Evolutionary conservation across 2,888 invertebrate species (phyloP).

Genomic region (Junonia oenone): DNA sequence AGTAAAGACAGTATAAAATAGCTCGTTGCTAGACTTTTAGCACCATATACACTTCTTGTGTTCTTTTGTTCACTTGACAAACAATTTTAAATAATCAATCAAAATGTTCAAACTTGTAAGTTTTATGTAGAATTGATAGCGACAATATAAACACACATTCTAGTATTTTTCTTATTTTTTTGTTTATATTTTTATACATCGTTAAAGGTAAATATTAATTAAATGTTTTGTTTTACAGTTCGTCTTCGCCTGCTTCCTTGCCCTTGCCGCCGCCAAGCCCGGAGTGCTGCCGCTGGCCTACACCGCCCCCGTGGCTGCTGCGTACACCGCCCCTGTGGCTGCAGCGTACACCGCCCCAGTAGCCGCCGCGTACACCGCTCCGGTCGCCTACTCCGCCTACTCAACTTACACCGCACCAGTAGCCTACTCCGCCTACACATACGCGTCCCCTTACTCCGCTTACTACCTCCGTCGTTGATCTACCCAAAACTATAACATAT

Average conservation of each 20-base stretch:
- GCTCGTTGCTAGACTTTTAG: not conserved
- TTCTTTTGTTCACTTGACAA: not conserved
- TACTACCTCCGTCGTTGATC: constrained; percentile 36
- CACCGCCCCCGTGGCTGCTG: constrained; percentile 38
- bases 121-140: not conserved
- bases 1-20: not conserved
- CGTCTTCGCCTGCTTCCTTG: constrained; percentile 69
- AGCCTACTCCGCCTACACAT: constrained; percentile 48
- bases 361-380: constrained; percentile 32
- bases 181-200: not conserved
- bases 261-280: constrained; percentile 66
- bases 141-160: not conserved
- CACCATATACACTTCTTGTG: constrained; percentile 1
- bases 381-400: constrained; percentile 39
- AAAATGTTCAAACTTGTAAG: constrained; percentile 11
- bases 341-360: constrained; percentile 49
- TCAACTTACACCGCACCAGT: constrained; percentile 62
- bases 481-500: not conserved
- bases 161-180: no score
- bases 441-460: constrained; percentile 47
- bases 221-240: constrained; percentile 46
- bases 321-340: constrained; percentile 48
- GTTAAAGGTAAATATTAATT: not conserved
- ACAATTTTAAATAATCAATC: not conserved
- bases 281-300: constrained; percentile 50